A percentile compares a stretch with the other conserved stretches of the same genome.
phyloP scores from a whole-genome alignment of 2,888 invertebrate genomes.

The Morpho achilles region DNA sequence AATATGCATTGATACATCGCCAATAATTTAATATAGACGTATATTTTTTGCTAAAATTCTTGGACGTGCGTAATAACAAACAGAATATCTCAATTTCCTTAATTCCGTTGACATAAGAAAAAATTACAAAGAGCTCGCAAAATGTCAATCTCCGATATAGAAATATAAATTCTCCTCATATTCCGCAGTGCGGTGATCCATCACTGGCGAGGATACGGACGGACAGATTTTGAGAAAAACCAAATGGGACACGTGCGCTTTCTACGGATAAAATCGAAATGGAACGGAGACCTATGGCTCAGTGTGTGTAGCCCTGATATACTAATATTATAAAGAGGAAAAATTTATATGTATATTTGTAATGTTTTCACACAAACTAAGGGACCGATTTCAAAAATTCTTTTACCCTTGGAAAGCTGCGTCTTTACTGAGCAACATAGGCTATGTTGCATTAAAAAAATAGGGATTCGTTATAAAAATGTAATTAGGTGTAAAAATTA shows the following conservation, averaged over 20 bases:
- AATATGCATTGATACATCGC: too few relatives aligned
- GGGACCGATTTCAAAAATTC: too few relatives aligned
- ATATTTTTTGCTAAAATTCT: not conserved
- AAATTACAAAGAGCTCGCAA: constrained; percentile 34
- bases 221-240: constrained; percentile 37
- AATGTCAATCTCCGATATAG: constrained; percentile 46
- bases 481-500: too few relatives aligned
- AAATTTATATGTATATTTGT: too few relatives aligned
- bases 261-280: constrained; percentile 29
- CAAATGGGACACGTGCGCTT: constrained; percentile 34
- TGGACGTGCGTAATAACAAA: not conserved
- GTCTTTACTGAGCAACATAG: too few relatives aligned
- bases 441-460: too few relatives aligned
- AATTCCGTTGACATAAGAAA: constrained; percentile 30
- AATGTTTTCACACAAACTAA: too few relatives aligned
- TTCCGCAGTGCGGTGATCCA: constrained; percentile 40
- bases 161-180: constrained; percentile 34
- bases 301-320: too few relatives aligned
- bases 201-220: constrained; percentile 33
- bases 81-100: constrained; percentile 28
- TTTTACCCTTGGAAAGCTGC: too few relatives aligned
- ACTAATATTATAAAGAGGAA: too few relatives aligned
- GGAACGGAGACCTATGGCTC: not conserved
- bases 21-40: not conserved
- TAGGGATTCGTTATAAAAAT: too few relatives aligned